phyloP scores from a whole-genome alignment of 1,140 invertebrate genomes.

The Thalassaphorura encarpata region DNA sequence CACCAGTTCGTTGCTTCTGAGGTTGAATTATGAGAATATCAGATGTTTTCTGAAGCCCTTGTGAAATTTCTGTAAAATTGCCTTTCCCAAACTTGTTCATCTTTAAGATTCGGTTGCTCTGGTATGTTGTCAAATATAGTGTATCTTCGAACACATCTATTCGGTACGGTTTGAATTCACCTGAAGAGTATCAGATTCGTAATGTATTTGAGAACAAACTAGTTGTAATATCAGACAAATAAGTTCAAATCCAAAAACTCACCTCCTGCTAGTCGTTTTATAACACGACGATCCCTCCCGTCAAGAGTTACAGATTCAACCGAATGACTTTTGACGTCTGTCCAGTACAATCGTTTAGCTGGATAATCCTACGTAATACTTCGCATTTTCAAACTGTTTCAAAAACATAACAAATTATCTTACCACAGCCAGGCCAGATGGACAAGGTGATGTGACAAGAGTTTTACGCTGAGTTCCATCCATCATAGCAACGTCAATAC shows the following conservation, averaged over 20 bases:
- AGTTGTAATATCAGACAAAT: no score
- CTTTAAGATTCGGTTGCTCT: slow-evolving; percentile 51
- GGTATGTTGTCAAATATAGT: slow-evolving; percentile 55
- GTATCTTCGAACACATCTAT: slow-evolving; percentile 64
- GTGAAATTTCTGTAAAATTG: slow-evolving; percentile 45
- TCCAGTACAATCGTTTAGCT: slow-evolving; percentile 60
- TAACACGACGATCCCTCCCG: slow-evolving; percentile 53
- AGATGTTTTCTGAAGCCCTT: slow-evolving; percentile 47
- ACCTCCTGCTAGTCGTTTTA: slow-evolving; percentile 45
- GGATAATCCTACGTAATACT: slow-evolving; percentile 58
- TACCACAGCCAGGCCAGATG: slow-evolving; percentile 57
- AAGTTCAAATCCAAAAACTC: slow-evolving; percentile 28
- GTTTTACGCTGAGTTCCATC: slow-evolving; percentile 51
- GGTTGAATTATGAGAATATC: slow-evolving; percentile 58
- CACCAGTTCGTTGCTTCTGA: slow-evolving; percentile 43
- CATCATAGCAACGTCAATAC: slow-evolving; percentile 55
- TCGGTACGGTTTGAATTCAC: slow-evolving; percentile 49
- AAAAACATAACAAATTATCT: no score
- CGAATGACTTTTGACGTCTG: slow-evolving; percentile 58
- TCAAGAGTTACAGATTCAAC: slow-evolving; percentile 66
- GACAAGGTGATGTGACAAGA: slow-evolving; percentile 49
- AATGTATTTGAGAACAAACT: neutral
- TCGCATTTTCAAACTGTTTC: no score
- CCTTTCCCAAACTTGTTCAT: slow-evolving; percentile 58
- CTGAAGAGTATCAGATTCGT: neutral